Evolutionary conservation across 2,113 vertebrate genomes (phyloP), one percentile per base, ranked within the genome.

Genomic region (Puma concolor): DNA sequence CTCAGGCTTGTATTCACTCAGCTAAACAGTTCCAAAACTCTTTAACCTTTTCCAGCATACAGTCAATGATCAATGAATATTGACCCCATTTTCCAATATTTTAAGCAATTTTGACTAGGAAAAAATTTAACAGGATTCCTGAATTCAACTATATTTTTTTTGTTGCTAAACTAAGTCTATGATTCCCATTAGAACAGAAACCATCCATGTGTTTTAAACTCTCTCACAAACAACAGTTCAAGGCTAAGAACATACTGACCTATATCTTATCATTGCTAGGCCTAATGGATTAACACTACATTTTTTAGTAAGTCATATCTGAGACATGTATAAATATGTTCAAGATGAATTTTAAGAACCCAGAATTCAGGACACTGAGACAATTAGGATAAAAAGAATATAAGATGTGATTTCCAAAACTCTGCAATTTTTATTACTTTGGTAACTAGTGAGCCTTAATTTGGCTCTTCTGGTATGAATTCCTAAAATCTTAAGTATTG

Each of bases 321-420:
- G 52, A 94, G 52, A 41, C 25, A 11, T 0, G 4, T 52, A 36
- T 57, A 12, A 63, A 54, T 33, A 88, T 10, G 38, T 66, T 97
- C 44, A 88, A 85, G 38, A 63, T 87, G 4, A 77, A 67, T 25
- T 81, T 92, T 96, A 80, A 66, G 27, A 92, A 74, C 29, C 23
- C 9, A 44, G n/a, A 72, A 86, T 94, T 95, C 63, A 89, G 60
- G 71, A 86, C 11, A 11, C 71, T 71, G 25, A 92, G 82, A 41
- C 57, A 60, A 80, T 90, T 88, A 83, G 17, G 38, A 25, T 69
- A 41, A 66, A 95, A 91, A n/a, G 50, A 87, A 91, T 96, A 91
- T 57, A 12, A 81, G 76, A 54, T 89, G 69, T 93, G 15, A 60
- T 71, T 89, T 96, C 41, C 25, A 50, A 91, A 87, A 16, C 38